A percentile compares a stretch with the other conserved stretches of the same genome.
phyloP scores from a whole-genome alignment of 2,113 vertebrate species.

The Redunca redunca region DNA sequence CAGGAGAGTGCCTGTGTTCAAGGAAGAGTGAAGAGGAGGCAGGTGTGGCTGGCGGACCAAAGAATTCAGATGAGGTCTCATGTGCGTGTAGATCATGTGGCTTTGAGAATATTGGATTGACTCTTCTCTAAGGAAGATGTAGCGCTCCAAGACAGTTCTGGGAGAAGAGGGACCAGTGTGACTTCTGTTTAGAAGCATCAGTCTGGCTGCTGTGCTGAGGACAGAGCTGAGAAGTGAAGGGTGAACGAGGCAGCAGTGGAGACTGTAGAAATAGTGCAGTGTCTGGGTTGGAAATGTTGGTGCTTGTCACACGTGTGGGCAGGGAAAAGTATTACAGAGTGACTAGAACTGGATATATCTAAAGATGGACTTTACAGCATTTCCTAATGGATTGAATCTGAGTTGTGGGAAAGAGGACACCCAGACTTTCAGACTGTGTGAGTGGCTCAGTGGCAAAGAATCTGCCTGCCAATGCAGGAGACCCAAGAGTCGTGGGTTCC shows the following conservation, averaged over 20 bases:
- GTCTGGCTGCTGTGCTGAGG: not conserved
- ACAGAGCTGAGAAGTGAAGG: not conserved
- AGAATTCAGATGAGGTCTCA: not conserved
- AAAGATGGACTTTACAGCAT: not conserved
- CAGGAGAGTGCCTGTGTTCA: not conserved
- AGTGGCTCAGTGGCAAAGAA: not conserved
- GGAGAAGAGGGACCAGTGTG: not conserved
- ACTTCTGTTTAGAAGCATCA: not conserved
- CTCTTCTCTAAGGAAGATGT: not conserved
- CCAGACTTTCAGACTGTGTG: not conserved
- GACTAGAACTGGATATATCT: not conserved
- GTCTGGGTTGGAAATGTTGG: not conserved
- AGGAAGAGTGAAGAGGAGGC: not conserved
- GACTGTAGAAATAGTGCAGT: not conserved
- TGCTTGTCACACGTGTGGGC: not conserved
- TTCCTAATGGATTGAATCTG: not conserved
- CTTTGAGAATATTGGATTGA: not conserved
- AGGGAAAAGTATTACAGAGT: not conserved
- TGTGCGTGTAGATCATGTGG: fast-evolving
- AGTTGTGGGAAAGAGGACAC: not conserved
- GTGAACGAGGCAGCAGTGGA: not conserved
- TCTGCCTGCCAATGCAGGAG: not conserved
- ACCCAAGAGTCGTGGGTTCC: not conserved
- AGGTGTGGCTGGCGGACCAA: not conserved
- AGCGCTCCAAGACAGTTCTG: not conserved